Percentiles rank a stretch among this genome's conserved stretches.
These are phyloP conservation scores for Eristalinus sepulchralis DNA, from an alignment of 2,888 invertebrate genomes.

Conservation along the genomic window DNA sequence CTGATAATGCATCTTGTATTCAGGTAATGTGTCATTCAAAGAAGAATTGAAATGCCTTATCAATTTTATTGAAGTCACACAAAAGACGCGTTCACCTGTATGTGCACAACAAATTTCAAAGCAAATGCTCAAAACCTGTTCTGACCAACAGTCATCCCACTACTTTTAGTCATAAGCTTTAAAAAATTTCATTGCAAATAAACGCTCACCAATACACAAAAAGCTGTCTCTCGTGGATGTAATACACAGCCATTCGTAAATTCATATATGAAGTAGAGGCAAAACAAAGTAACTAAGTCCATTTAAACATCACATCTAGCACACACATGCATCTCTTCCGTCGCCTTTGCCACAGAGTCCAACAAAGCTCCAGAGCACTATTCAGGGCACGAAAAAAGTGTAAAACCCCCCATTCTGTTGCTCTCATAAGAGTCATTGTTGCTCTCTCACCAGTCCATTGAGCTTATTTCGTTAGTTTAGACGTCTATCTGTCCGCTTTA, in stretches of 20 bases:
- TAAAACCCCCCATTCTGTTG: slow-evolving; percentile 42
- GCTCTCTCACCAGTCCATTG: slow-evolving; percentile 54
- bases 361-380: slow-evolving; percentile 65
- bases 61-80: neutral
- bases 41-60: neutral
- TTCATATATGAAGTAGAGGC: slow-evolving; percentile 17
- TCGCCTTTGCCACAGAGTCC: slow-evolving; percentile 39
- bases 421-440: slow-evolving; percentile 34
- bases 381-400: slow-evolving; percentile 6
- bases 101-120: neutral
- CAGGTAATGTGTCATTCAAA: neutral
- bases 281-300: slow-evolving; percentile 27
- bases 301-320: slow-evolving; percentile 7
- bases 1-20: too few relatives aligned
- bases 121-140: slow-evolving; percentile 52
- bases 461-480: slow-evolving; percentile 63
- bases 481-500: slow-evolving; percentile 47
- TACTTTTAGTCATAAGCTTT: slow-evolving; percentile 41
- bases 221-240: slow-evolving; percentile 5
- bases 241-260: neutral
- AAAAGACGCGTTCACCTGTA: slow-evolving; percentile 6
- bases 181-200: slow-evolving; percentile 57
- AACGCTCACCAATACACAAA: slow-evolving; percentile 1
- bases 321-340: slow-evolving; percentile 34
- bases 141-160: slow-evolving; percentile 39